Evolutionary conservation across 2,113 vertebrate genomes (phyloP).

Genomic region (Marmota monax): DNA sequence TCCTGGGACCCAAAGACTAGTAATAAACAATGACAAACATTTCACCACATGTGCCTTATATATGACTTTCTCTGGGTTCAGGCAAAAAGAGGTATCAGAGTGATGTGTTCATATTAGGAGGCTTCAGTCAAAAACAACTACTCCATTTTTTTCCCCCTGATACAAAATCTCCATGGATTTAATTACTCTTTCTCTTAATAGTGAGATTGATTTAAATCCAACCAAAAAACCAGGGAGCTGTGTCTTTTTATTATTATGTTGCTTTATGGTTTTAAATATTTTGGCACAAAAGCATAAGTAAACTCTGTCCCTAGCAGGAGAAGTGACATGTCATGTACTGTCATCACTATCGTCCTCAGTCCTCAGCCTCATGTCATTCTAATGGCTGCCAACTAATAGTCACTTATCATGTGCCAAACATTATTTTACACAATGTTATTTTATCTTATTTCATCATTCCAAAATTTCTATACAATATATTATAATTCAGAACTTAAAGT

Average conservation of each 20-base stretch:
- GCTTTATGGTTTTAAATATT: not conserved
- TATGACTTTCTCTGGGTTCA: not conserved
- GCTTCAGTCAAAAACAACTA: not conserved
- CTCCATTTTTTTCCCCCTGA: not conserved
- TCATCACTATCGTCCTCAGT: not conserved
- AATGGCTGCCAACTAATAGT: not conserved
- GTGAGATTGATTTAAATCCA: not conserved
- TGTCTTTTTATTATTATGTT: not conserved
- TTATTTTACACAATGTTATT: not conserved
- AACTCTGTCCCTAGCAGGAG: not conserved
- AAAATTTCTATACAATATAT: not conserved
- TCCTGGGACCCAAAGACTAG: not conserved
- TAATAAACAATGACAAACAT: conserved; percentile 28
- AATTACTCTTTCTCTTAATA: not conserved
- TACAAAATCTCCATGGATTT: conserved; percentile 20
- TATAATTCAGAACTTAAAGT: not conserved
- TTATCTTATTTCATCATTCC: not conserved
- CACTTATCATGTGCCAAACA: not conserved
- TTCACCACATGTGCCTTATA: not conserved
- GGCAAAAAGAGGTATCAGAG: not conserved
- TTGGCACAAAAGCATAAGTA: not conserved
- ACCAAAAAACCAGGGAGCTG: not conserved
- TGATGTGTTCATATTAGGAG: not conserved
- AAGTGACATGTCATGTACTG: not conserved
- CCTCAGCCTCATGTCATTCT: not conserved